Evolutionary conservation across 2,113 vertebrate species (phyloP).

Genomic region (Ptyas mucosa): DNA sequence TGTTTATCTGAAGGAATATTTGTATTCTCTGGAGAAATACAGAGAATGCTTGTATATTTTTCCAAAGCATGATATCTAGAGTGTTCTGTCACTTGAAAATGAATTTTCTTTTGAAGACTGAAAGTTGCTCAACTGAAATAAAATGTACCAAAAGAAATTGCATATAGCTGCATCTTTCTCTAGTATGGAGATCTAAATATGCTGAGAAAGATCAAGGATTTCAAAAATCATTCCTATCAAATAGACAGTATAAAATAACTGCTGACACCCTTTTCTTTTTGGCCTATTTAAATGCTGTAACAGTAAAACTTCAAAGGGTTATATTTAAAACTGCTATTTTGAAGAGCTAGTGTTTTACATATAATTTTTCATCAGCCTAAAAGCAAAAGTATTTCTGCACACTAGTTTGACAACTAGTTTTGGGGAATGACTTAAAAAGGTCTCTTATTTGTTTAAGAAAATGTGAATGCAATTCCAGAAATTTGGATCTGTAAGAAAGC

Average conservation of each 20-base stretch:
- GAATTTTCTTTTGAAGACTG: background rate
- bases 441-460: background rate
- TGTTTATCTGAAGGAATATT: background rate
- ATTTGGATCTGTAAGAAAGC: background rate
- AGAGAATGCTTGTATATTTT: background rate
- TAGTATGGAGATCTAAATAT: background rate
- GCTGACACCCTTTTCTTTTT: background rate
- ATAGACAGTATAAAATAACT: background rate
- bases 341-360: slow-evolving; percentile 1
- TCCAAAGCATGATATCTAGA: background rate
- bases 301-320: slow-evolving; percentile 14
- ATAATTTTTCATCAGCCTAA: background rate
- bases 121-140: background rate
- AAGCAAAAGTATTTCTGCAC: background rate
- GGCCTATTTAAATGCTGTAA: background rate
- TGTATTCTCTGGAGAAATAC: background rate
- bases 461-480: background rate
- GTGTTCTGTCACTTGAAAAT: background rate
- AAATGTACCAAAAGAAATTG: background rate
- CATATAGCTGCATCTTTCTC: background rate
- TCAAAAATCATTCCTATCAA: slow-evolving; percentile 4
- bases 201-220: slow-evolving; percentile 16
- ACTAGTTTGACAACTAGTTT: background rate
- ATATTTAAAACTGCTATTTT: slow-evolving; percentile 1
- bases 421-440: background rate